Conservation (phyloP, 2,888 invertebrate species). For the Cinara cedri region DNA sequence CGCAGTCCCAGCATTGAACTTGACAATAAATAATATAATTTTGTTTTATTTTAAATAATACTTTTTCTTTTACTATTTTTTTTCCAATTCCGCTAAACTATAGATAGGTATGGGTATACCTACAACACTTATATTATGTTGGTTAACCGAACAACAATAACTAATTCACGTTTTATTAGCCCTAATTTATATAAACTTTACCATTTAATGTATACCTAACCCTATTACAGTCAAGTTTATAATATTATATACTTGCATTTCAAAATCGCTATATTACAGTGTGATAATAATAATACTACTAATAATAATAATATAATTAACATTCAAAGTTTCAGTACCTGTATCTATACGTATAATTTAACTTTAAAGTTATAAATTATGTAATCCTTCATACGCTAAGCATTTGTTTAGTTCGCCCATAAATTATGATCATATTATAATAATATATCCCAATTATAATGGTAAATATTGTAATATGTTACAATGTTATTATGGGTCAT, state of each 20-base stretch:
- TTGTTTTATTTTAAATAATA: too few relatives aligned
- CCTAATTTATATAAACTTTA: constrained; percentile 15
- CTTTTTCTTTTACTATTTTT: too few relatives aligned
- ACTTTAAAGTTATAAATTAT: constrained; percentile 21
- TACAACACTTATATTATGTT: too few relatives aligned
- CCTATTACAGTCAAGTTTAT: background rate
- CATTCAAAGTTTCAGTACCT: constrained; percentile 19
- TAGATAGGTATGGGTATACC: too few relatives aligned
- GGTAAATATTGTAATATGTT: constrained; percentile 8
- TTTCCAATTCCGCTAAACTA: too few relatives aligned
- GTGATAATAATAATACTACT: constrained; percentile 3
- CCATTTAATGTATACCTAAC: background rate
- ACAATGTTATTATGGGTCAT: background rate
- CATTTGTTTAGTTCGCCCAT: background rate
- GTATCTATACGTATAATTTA: background rate
- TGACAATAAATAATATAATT: too few relatives aligned
- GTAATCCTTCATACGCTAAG: constrained; percentile 4
- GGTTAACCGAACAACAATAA: background rate
- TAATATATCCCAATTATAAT: background rate
- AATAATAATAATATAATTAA: constrained; percentile 15
- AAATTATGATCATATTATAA: constrained; percentile 22
- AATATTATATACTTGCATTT: background rate
- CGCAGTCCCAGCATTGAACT: too few relatives aligned
- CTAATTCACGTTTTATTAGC: background rate
- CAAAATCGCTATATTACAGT: background rate